Evolutionary conservation across 2,113 vertebrate species (phyloP), one percentile per base, ranked within the genome.

Genomic region (Rafetus swinhoei): DNA sequence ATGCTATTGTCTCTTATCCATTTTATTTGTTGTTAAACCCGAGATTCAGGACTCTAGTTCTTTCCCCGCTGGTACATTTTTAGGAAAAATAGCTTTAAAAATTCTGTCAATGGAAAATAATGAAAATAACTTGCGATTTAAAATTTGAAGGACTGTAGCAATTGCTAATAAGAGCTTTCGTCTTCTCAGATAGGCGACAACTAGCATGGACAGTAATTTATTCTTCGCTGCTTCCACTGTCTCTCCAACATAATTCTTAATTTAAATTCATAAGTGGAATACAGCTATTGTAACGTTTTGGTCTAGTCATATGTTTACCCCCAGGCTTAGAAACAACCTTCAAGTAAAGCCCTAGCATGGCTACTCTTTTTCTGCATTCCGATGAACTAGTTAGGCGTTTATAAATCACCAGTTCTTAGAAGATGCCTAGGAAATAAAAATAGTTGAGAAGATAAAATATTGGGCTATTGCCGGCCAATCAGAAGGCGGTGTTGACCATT

Each of bases 91-190:
- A 60, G 24, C 52, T 57, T 90, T 77, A 52, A 52, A 81, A 62
- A 79, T n/a, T 32, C 54, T 86, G 22, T n/a, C 53, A 3, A 35
- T 11, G 39, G 0, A 0, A 45, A 2, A 5, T 0, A 15, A 27
- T 54, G 65, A 80, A 74, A 92, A 84, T 4, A 35, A 27, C 76
- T 21, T 27, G 7, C 18, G 1, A 53, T 2, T 79, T 62, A 35
- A 50, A 53, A 27, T 8, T 45, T 56, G 74, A 24, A 56, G 50
- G 86, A 50, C 39, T 45, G 29, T 9, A 50, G 29, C 27, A 29
- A 3, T 15, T n/a, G 57, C 57, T 56, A 90, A 16, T 45, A 81
- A 81, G 25, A 69, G 39, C 90, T 79, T 82, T 4, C 1, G 35
- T 53, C 45, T 9, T 18, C 13, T 1, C 29, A 27, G n/a, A 82